Evolutionary conservation across 1,140 invertebrate genomes (phyloP).

Genomic region (Phocides pigmalion): DNA sequence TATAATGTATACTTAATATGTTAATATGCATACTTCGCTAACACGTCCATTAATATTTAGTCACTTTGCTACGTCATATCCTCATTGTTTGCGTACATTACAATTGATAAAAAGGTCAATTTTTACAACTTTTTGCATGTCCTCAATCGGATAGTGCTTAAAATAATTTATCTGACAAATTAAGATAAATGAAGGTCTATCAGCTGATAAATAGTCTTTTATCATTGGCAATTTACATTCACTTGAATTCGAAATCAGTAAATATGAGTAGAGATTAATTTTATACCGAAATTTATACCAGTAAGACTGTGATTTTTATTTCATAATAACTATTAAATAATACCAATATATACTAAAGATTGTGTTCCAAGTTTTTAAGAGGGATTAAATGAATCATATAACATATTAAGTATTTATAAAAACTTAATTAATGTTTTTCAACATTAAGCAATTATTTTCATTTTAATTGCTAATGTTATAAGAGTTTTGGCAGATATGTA

Average conservation of each 20-base stretch:
- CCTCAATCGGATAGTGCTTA: background rate
- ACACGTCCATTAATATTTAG: conserved; percentile 7
- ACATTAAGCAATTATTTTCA: too few species aligned
- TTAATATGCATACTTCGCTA: conserved; percentile 7
- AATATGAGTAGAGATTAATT: too few species aligned
- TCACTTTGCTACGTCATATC: conserved; percentile 15
- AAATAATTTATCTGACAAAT: conserved; percentile 17
- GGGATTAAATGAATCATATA: too few species aligned
- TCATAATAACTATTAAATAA: too few species aligned
- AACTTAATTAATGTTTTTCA: too few species aligned
- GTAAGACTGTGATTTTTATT: too few species aligned
- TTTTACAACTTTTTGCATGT: conserved; percentile 11
- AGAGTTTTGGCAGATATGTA: too few species aligned
- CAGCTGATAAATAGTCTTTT: conserved; percentile 11
- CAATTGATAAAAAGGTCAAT: conserved; percentile 17
- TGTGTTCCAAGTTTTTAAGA: too few species aligned
- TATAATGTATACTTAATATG: conserved; percentile 38
- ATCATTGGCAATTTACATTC: conserved; percentile 8
- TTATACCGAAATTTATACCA: too few species aligned
- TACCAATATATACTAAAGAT: too few species aligned
- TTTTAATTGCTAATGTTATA: too few species aligned
- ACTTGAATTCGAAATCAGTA: background rate
- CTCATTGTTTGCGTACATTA: conserved; percentile 4
- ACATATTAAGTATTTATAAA: too few species aligned
- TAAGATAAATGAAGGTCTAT: conserved; percentile 8